Base-by-base conservation (phyloP, 2,113 vertebrate genomes). In the Myrmecobius fasciatus region DNA sequence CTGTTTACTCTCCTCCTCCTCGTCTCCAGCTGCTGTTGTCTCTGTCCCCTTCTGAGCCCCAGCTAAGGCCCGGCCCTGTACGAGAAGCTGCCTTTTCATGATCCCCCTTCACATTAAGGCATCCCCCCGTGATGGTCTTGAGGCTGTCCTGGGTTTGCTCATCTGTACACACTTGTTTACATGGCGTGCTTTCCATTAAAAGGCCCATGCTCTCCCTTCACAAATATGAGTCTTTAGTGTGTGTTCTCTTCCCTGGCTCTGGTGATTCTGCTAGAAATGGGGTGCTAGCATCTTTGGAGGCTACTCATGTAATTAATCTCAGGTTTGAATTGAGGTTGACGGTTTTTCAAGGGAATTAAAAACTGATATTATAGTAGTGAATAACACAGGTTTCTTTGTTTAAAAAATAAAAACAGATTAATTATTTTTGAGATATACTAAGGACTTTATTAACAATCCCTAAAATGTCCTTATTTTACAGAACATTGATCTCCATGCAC, bases 401-500 rank as follows among this genome's bases (percentile, higher is more conserved):
- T 89, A 51, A 88, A 75, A 91, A 67, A 83, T 51, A 88, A 89
- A 91, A 67, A 60, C 54, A 94, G 20, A 49, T 91, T 75, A 89
- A 91, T 53, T 56, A 24, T 12, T 7, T 2, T n/a, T 31, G 28
- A 43, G 56, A 54, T 89, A 52, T 54, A 94, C 43, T 75, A 91
- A 48, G 54, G 96, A 8, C 36, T 94, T 88, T 43, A 4, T 60
- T 95, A 51, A 94, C 54, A 25, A 24, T 54, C 48, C 36, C 48
- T 90, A 48, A 94, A 93, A 88, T 89, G 22, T 97, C 48, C 26
- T 97, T 98, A 1, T 51, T 5, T 98, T 99, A 95, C 98, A 99
- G 99, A 99, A 99, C 97, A 99, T 99, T 92, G 99, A 99, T 97
- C 99, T 99, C 75, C 99, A 99, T 95, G 99, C 99, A 0, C 98